Evolutionary conservation across 2,113 vertebrate genomes (phyloP), one percentile per base, ranked within the genome.

Genomic region (Caranx melampygus): DNA sequence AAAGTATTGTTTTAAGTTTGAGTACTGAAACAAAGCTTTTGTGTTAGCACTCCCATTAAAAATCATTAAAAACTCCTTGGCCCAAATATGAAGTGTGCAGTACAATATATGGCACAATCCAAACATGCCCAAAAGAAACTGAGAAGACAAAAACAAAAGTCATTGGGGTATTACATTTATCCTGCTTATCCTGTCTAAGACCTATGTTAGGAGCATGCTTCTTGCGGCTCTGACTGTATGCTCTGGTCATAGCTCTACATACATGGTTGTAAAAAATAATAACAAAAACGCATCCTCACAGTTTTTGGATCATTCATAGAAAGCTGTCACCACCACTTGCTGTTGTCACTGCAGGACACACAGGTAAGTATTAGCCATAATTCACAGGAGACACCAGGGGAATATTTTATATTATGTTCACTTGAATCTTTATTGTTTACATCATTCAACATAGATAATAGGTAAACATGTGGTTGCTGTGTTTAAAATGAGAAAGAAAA

Each of bases 371-470:
- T 69, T 62, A 58, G 51, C 20, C 42, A 49, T 18, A 72, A 49
- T 47, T 61, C 54, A 88, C 75, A 75, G 4, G 26, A 81, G 75
- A 82, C 75, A 77, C 49, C 6, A 72, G 18, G 13, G 34, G 21
- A 69, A 14, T 42, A 57, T n/a, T 59, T 20, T 21, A 16, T 61
- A 66, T 79, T 68, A 66, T 76, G 78, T 92, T 92, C 83, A 89
- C 85, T 89, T 89, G 47, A 91, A 88, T 89, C 91, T 94, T 95
- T 95, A 95, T 94, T 95, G 91, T 89, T 92, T 91, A 94, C 89
- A 90, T 93, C 81, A 93, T 94, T 94, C 83, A 91, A 94, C 93
- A 94, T 84, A 92, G 79, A 94, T 91, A 89, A 89, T 89, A 93
- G 82, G 71, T 89, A 89, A 82, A 81, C 72, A 83, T 89, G 85